Conservation (phyloP, 1,140 invertebrate genomes). For the Medauroidea extradentata region DNA sequence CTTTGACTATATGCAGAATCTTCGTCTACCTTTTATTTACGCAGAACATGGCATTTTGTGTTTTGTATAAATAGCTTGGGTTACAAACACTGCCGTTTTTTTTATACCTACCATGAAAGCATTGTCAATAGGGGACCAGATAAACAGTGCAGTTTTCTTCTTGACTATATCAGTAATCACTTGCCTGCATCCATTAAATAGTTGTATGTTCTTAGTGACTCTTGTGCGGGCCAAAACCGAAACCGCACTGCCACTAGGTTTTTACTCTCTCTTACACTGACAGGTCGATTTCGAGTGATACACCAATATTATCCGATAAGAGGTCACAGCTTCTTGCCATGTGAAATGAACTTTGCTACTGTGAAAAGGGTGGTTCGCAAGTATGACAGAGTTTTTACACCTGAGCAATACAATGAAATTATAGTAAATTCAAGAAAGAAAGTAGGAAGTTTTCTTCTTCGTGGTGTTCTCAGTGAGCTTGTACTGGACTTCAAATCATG, state of each 20-base stretch:
- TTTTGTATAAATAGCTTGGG: too few relatives aligned
- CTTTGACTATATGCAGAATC: too few relatives aligned
- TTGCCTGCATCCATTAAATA: slow-evolving; percentile 22
- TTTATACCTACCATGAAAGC: too few relatives aligned
- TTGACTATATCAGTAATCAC: slow-evolving; percentile 14
- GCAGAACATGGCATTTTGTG: too few relatives aligned
- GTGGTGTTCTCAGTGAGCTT: too few relatives aligned
- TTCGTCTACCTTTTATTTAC: too few relatives aligned
- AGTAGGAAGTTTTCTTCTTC: too few relatives aligned
- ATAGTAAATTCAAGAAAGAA: slow-evolving; percentile 1
- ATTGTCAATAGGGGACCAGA: too few relatives aligned
- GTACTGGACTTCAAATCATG: too few relatives aligned
- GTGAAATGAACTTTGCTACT: slow-evolving; percentile 32
- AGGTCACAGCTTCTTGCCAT: slow-evolving; percentile 34
- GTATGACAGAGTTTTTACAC: slow-evolving; percentile 26
- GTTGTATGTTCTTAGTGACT: slow-evolving; percentile 28
- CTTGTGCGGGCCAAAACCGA: slow-evolving; percentile 28
- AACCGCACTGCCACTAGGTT: slow-evolving; percentile 30
- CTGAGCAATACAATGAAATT: slow-evolving; percentile 18
- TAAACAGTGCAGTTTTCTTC: too few relatives aligned
- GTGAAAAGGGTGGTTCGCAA: slow-evolving; percentile 24
- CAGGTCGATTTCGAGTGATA: slow-evolving; percentile 24
- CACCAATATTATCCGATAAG: slow-evolving; percentile 32
- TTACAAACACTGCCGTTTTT: too few relatives aligned
- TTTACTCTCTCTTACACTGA: slow-evolving; percentile 21